A percentile compares a stretch with the other conserved stretches of the same genome.
Conservation (phyloP, 2,888 invertebrate genomes). For the Desoria tigrina region DNA sequence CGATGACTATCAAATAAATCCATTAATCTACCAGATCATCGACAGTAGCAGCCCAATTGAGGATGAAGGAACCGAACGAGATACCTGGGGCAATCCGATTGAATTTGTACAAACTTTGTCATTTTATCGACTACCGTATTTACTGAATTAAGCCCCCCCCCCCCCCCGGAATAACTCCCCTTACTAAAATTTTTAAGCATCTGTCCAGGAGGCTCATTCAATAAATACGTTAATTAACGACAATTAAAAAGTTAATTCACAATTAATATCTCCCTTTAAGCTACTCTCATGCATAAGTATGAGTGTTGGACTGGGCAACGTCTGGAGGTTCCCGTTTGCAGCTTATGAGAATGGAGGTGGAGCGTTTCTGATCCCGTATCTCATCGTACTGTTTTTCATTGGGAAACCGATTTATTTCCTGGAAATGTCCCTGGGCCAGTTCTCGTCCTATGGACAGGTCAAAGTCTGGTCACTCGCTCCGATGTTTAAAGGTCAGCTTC, state of each 20-base stretch:
- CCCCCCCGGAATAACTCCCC: too few species aligned
- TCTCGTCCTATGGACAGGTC: slow-evolving; percentile 75
- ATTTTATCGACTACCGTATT: too few species aligned
- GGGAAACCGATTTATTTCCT: slow-evolving; percentile 82
- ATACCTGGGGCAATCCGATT: slow-evolving; percentile 38
- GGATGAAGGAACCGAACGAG: slow-evolving; percentile 24
- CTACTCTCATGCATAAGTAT: slow-evolving; percentile 27
- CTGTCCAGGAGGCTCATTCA: too few species aligned
- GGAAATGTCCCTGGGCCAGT: slow-evolving; percentile 81
- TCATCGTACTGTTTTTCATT: slow-evolving; percentile 54
- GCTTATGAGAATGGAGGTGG: slow-evolving; percentile 55
- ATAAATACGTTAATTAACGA: too few species aligned
- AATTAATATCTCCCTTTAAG: too few species aligned
- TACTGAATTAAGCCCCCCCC: too few species aligned
- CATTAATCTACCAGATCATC: too few species aligned
- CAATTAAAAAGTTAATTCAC: too few species aligned
- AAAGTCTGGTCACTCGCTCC: slow-evolving; percentile 62
- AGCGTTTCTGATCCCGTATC: slow-evolving; percentile 55
- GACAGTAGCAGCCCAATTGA: too few species aligned
- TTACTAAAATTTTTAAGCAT: too few species aligned
- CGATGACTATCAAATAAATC: too few species aligned
- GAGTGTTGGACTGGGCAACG: slow-evolving; percentile 32
- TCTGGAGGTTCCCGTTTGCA: slow-evolving; percentile 40
- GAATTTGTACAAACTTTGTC: slow-evolving; percentile 29
- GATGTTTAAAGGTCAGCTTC: slow-evolving; percentile 42